Percentiles rank a stretch among this genome's conserved stretches.
These are phyloP conservation scores for Helicoverpa zea DNA, from an alignment of 1,140 invertebrate species.

Conservation along the genomic window DNA sequence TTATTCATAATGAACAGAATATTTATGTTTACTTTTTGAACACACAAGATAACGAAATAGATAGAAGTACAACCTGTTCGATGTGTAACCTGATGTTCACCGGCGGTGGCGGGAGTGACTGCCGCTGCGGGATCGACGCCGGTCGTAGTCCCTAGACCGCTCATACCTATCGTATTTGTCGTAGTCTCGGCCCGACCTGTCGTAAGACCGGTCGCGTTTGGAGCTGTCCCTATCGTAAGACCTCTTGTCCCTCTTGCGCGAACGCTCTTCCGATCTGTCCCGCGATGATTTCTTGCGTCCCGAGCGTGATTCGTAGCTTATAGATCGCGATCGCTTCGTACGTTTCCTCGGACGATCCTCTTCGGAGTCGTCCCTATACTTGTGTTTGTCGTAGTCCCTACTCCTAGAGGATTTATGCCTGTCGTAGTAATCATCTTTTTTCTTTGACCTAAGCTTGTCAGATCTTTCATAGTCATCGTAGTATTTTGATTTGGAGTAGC, in stretches of 20 bases:
- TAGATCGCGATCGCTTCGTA: conserved; percentile 72
- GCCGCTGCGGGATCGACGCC: conserved; percentile 72
- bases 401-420: conserved; percentile 68
- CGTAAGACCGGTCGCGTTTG: conserved; percentile 41
- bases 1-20: neutral
- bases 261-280: conserved; percentile 69
- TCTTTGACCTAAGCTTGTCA: conserved; percentile 67
- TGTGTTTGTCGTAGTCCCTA: conserved; percentile 69
- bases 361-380: conserved; percentile 74
- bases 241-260: conserved; percentile 67
- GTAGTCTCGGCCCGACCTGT: conserved; percentile 54
- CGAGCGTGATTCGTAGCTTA: conserved; percentile 75
- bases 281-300: conserved; percentile 62
- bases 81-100: conserved; percentile 77
- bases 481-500: conserved; percentile 68
- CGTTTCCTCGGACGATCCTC: conserved; percentile 72
- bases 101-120: conserved; percentile 74
- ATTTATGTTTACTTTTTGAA: neutral
- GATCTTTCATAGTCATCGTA: conserved; percentile 66
- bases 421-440: conserved; percentile 70
- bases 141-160: conserved; percentile 75
- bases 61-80: conserved; percentile 79
- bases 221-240: conserved; percentile 70
- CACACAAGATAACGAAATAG: conserved; percentile 37
- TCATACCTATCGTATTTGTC: conserved; percentile 76